These are phyloP conservation scores for Teleogryllus oceanicus DNA, from an alignment of 2,888 invertebrate species.

Conservation along the genomic window DNA sequence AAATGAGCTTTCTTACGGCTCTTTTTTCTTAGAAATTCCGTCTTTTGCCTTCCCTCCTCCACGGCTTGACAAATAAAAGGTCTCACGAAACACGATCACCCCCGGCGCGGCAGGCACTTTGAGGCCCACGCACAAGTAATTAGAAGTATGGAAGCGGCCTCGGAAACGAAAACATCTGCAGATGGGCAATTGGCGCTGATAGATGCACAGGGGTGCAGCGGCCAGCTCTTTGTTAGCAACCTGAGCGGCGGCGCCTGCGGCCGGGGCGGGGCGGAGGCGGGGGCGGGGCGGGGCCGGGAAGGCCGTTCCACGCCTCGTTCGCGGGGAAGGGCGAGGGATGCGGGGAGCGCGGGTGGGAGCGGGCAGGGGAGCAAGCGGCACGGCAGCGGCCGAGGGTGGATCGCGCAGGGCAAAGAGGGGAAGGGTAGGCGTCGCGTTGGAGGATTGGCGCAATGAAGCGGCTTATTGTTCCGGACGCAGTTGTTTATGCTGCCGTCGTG, in stretches of 20 bases:
- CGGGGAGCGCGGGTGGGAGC: background rate
- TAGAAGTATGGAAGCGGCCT: constrained; percentile 5
- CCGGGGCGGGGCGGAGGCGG: background rate
- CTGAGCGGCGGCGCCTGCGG: background rate
- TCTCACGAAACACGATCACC: background rate
- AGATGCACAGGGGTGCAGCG: background rate
- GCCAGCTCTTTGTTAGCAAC: constrained; percentile 10
- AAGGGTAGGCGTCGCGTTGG: no score
- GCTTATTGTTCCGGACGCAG: no score
- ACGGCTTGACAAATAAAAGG: background rate
- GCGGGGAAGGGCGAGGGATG: background rate
- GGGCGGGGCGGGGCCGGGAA: background rate
- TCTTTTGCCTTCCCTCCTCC: background rate
- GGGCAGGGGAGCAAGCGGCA: background rate
- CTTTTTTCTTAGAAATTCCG: no score
- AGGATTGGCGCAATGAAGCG: no score
- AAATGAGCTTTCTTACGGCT: no score
- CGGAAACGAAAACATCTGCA: background rate
- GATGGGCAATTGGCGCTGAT: constrained; percentile 10
- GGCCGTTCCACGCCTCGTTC: background rate
- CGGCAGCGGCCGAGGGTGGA: no score
- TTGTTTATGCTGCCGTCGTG: no score
- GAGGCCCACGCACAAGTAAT: background rate
- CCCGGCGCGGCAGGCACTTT: background rate
- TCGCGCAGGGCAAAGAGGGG: no score